These are phyloP conservation scores for Rhinoderma darwinii DNA, from an alignment of 2,113 vertebrate species.

Conservation along the genomic window DNA sequence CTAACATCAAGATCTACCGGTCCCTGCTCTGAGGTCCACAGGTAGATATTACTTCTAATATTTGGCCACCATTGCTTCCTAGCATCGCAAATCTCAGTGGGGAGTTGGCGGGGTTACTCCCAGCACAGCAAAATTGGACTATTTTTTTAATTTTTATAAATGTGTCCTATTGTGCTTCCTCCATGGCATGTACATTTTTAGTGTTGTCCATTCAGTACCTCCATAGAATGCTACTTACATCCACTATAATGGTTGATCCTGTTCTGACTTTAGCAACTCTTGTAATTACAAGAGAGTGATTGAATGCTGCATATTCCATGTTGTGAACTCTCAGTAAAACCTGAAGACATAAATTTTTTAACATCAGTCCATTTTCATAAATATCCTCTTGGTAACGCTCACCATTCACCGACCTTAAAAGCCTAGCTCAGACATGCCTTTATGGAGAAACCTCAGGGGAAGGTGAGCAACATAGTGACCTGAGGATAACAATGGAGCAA, in stretches of 20 bases:
- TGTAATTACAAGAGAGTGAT: background rate
- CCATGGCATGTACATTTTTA: background rate
- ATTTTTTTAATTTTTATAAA: background rate
- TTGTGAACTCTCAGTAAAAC: background rate
- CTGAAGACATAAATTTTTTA: constrained; percentile 7
- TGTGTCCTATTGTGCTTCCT: background rate
- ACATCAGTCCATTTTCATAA: background rate
- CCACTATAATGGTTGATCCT: background rate
- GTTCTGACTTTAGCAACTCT: background rate
- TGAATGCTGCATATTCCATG: background rate
- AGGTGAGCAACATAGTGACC: background rate
- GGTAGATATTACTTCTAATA: background rate
- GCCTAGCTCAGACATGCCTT: background rate
- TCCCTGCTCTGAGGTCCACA: background rate
- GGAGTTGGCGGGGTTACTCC: no score
- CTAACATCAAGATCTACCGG: no score
- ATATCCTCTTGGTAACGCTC: background rate
- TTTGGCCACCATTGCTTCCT: no score
- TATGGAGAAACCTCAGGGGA: background rate
- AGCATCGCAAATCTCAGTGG: no score
- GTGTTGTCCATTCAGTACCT: background rate
- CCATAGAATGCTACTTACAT: background rate
- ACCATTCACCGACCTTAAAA: background rate
- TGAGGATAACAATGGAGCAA: background rate
- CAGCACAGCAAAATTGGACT: no score